Evolutionary conservation across 2,797 vertebrate genomes (phyloP).

Genomic region (Gallirallus australis): DNA sequence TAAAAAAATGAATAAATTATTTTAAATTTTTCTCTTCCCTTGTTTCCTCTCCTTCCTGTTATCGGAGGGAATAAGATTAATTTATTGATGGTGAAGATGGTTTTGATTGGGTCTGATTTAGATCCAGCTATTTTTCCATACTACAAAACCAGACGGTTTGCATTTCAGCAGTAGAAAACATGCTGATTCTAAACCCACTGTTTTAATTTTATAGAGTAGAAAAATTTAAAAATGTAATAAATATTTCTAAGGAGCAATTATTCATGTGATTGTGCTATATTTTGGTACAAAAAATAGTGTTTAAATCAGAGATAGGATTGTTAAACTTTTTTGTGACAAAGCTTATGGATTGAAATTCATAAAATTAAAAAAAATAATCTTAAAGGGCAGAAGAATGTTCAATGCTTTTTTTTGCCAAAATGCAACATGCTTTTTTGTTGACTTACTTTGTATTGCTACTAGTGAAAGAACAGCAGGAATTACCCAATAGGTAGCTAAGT

Average conservation of each 20-base stretch:
- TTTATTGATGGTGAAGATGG: neutral
- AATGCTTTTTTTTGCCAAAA: neutral
- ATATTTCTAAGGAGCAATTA: neutral
- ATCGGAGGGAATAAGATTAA: neutral
- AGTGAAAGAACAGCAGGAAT: conserved; percentile 31
- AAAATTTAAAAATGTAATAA: neutral
- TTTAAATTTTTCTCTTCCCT: neutral
- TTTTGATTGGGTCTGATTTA: neutral
- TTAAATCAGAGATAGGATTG: neutral
- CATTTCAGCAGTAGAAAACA: neutral
- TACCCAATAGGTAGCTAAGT: conserved; percentile 6
- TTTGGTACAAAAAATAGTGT: neutral
- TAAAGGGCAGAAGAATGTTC: neutral
- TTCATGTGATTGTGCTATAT: neutral
- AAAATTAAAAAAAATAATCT: neutral
- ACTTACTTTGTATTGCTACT: conserved; percentile 20
- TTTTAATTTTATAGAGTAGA: neutral
- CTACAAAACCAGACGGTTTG: neutral
- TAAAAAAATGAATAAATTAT: no score
- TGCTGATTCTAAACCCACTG: neutral
- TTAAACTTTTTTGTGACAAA: neutral
- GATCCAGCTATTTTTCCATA: neutral
- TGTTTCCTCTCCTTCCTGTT: neutral
- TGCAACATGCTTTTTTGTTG: neutral
- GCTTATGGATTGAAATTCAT: neutral